Percentiles rank a stretch among this genome's conserved stretches.
These are phyloP conservation scores for Parazoanthus atlanticus DNA, from an alignment of 92 coral and sea anemone genomes.

Conservation along the genomic window DNA sequence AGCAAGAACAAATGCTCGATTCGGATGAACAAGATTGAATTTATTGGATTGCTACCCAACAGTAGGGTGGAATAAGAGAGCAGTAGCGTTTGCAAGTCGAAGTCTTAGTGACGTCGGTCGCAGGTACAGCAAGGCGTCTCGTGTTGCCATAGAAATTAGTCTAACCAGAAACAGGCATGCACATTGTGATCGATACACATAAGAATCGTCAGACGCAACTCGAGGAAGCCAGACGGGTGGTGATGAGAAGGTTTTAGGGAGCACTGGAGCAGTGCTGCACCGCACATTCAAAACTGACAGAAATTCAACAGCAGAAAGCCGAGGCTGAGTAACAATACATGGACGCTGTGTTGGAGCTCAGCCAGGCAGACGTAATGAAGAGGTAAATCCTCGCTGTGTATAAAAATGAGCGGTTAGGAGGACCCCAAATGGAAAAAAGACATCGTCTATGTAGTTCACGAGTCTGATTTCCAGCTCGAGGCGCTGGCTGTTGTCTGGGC, in stretches of 20 bases:
- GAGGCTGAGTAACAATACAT: slow-evolving; percentile 66
- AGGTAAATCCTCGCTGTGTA: too few relatives aligned
- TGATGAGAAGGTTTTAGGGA: slow-evolving; percentile 52
- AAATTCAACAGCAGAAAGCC: slow-evolving; percentile 61
- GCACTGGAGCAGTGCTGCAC: slow-evolving; percentile 48
- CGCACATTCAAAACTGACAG: slow-evolving; percentile 59
- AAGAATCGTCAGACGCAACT: slow-evolving; percentile 31
- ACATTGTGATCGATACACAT: slow-evolving; percentile 61
- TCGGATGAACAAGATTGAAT: slow-evolving; percentile 31
- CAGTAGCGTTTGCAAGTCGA: background rate
- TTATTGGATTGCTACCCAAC: slow-evolving; percentile 20
- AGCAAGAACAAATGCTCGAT: slow-evolving; percentile 42
- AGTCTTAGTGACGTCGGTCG: background rate
- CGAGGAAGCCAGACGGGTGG: slow-evolving; percentile 59
- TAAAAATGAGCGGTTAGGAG: slow-evolving; percentile 46
- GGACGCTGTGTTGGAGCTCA: slow-evolving; percentile 57
- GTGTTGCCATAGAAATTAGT: slow-evolving; percentile 78
- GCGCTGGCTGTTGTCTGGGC: too few relatives aligned
- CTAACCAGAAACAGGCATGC: slow-evolving; percentile 76
- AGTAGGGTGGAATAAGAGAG: background rate
- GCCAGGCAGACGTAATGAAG: slow-evolving; percentile 58
- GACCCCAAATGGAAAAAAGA: slow-evolving; percentile 51
- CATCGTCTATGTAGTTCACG: slow-evolving; percentile 52
- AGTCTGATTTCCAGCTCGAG: background rate
- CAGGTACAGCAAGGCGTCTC: slow-evolving; percentile 37